These are phyloP conservation scores for Mamestra configurata DNA, from an alignment of 1,140 invertebrate species.

Conservation along the genomic window DNA sequence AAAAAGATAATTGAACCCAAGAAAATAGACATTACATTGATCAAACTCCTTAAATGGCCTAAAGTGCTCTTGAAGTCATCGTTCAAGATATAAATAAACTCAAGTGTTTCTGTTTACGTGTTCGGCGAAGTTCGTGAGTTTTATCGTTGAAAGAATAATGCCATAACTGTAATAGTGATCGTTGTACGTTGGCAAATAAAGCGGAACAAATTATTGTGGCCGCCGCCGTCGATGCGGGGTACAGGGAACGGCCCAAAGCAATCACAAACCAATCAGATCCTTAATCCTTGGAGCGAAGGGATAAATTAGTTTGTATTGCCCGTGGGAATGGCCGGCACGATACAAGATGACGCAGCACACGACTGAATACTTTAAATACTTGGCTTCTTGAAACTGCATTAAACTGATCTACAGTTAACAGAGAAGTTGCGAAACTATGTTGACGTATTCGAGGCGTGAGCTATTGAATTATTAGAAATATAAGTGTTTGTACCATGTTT, in stretches of 20 bases:
- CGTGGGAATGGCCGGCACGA: conserved; percentile 61
- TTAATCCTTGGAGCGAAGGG: conserved; percentile 48
- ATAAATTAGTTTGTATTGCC: conserved; percentile 54
- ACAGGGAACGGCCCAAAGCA: conserved; percentile 50
- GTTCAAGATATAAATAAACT: not conserved
- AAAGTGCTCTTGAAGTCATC: not conserved
- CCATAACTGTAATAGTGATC: conserved; percentile 57
- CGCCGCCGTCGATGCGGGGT: conserved; percentile 47
- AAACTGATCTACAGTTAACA: conserved; percentile 49
- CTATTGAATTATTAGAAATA: conserved; percentile 8
- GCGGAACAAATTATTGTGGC: conserved; percentile 65
- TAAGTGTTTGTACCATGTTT: conserved; percentile 23
- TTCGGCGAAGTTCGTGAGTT: not conserved
- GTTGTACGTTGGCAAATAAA: conserved; percentile 63
- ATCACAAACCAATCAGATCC: conserved; percentile 52
- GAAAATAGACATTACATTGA: not conserved
- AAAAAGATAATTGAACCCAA: not conserved
- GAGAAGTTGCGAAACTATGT: conserved; percentile 38
- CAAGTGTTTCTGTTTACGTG: too few relatives aligned
- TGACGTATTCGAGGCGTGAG: conserved; percentile 5
- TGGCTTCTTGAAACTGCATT: conserved; percentile 50
- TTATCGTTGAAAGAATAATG: conserved; percentile 40
- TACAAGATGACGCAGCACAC: conserved; percentile 55
- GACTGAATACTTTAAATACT: conserved; percentile 51
- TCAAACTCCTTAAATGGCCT: not conserved